Evolutionary conservation across 2,113 vertebrate genomes (phyloP).

Genomic region (Scolopax mira): DNA sequence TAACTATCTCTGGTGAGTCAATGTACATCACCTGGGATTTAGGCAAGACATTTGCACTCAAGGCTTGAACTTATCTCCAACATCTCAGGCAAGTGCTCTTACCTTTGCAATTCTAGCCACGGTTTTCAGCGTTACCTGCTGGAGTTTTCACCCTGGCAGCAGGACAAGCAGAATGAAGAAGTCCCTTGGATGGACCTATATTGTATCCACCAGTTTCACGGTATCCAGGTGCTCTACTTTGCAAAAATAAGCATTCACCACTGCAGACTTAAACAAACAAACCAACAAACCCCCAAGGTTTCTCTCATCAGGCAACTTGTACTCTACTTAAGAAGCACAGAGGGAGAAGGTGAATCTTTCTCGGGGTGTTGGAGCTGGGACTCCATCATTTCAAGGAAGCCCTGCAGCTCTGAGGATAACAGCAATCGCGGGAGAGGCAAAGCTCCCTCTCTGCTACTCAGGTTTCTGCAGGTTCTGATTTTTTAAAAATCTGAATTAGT

Average conservation of each 20-base stretch:
- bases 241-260: background rate
- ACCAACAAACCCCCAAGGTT: background rate
- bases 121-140: background rate
- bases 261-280: background rate
- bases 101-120: background rate
- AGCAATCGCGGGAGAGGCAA: background rate
- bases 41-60: background rate
- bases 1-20: background rate
- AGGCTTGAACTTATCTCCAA: background rate
- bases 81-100: background rate
- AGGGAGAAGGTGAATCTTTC: background rate
- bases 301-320: background rate
- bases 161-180: background rate
- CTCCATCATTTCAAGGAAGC: background rate
- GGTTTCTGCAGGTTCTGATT: background rate
- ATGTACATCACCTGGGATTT: background rate
- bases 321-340: background rate
- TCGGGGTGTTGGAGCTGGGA: background rate
- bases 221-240: background rate
- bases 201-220: background rate
- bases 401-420: background rate
- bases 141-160: background rate
- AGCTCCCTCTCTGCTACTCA: background rate
- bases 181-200: background rate
- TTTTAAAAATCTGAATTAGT: background rate